Evolutionary conservation across 1,140 invertebrate species (phyloP), one percentile per base, ranked within the genome.

Genomic region (Luehdorfia chinensis): DNA sequence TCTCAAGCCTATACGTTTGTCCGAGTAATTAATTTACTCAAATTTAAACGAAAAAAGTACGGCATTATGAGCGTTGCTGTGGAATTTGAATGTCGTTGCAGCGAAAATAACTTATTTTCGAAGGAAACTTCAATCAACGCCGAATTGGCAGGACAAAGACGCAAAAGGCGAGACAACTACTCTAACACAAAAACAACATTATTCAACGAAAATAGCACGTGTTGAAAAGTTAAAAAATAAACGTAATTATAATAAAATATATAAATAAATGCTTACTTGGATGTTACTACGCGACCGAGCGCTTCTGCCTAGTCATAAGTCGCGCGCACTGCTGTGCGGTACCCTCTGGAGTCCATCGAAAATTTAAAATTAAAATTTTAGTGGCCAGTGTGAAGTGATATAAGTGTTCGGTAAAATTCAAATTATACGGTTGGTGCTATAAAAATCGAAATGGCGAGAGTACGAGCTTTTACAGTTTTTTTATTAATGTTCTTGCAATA

Each of bases 221-320:
- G 63, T 50, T 45, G 49, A 72, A 64, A 70, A 63, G 51, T 60
- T 39, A 54, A 27, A 57, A 63, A 69, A 67, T 73, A 62, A 63
- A 60, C 56, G 61, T 74, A 72, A 77, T 72, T 72, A 70, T 71
- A 70, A 61, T 74, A 60, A 68, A 66, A 71, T 75, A 68, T 70
- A 68, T 69, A 70, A 70, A 72, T 77, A 77, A 73, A 63, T 60
- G 59, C 31, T 63, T 62, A 59, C 57, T 60, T 67, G 56, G 54
- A 55, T 68, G 62, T 70, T 65, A 59, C 61, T 45, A 62, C 63
- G 58, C 52, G 52, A 19, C 21, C 49, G 9, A 37, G 15, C 30
- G 27, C 46, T 43, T 34, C 50, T 45, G 60, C 41, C 59, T 78
- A 80, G 76, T 80, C 63, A 48, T 12, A 32, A 50, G 47, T 50